Base-by-base conservation (phyloP, 1,140 invertebrate genomes). In the Drosophila tristis region DNA sequence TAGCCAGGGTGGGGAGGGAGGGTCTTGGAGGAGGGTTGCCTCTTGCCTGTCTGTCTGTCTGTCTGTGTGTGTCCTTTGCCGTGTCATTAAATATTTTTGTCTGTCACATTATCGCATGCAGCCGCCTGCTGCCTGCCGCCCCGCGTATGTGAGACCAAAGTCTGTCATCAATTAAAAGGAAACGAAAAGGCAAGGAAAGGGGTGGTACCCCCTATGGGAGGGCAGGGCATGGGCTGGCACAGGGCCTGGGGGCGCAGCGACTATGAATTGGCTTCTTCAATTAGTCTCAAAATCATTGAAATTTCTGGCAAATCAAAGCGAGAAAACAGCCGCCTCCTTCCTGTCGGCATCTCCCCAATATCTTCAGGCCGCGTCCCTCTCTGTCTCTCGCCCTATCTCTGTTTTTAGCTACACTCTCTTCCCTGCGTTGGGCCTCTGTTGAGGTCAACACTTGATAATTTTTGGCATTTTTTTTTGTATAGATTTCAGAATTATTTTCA, bases 1-100 rank as follows among this genome's bases (percentile, higher is more conserved):
- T 26, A 47, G 23, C 16, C 44, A 35, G 49, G 35, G n/a, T n/a
- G 6, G 44, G 7, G 16, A 0, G 25, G 51, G 31, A 4, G 5
- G 5, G 13, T 5, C 31, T 9, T 31, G 31, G 31, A 9, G 31
- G 35, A 5, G 35, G 11, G 35, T 39, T 39, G 4, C 11, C 35
- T 4, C 11, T 13, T 11, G 7, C 1, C 16, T 16, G 16, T n/a
- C n/a, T n/a, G n/a, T n/a, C n/a, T n/a, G n/a, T 29, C 29, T 8
- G 25, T 9, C 25, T 16, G 55, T 61, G 39, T 56, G 45, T 49
- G 48, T 58, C 42, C 56, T 53, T 47, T 78, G 77, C 53, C 51
- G 67, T 86, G 81, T 85, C 81, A 86, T 85, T 85, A 80, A 80
- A 85, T 80, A 86, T 86, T 85, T 58, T 74, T 80, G 66, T 78